These are phyloP conservation scores for Megaceryle alcyon DNA, from an alignment of 2,797 vertebrate genomes.

Conservation along the genomic window DNA sequence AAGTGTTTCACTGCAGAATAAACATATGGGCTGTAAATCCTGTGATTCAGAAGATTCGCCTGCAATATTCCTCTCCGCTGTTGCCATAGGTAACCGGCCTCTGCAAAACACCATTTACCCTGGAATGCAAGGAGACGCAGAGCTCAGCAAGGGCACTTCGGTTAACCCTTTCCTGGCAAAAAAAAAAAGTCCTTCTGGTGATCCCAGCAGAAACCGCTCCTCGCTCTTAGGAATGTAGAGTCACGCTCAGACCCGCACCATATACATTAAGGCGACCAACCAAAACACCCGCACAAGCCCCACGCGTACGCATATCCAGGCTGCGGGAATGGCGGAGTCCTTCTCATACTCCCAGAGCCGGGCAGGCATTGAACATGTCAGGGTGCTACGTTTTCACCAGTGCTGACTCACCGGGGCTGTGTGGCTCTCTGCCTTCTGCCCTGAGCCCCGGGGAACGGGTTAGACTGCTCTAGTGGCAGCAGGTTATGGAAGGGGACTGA, in stretches of 20 bases:
- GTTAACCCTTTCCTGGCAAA: constrained; percentile 79
- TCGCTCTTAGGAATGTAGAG: accelerated
- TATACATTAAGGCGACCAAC: neutral
- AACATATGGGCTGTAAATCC: constrained; percentile 77
- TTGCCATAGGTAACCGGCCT: constrained; percentile 84
- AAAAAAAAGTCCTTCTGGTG: neutral
- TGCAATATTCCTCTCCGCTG: constrained; percentile 77
- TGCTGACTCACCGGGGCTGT: neutral
- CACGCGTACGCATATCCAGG: accelerated
- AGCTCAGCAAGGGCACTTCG: constrained; percentile 73
- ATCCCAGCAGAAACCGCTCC: neutral
- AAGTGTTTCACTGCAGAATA: constrained; percentile 79
- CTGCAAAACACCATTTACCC: constrained; percentile 86
- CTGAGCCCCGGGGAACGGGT: neutral
- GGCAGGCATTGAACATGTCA: neutral
- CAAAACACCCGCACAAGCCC: accelerated
- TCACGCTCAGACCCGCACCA: neutral
- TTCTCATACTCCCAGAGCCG: accelerated
- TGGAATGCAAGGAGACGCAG: constrained; percentile 82
- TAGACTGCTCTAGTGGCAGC: neutral
- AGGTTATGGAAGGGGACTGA: neutral
- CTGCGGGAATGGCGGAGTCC: neutral
- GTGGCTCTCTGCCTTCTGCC: neutral
- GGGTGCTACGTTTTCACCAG: too few relatives aligned
- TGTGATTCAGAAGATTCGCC: constrained; percentile 80